Evolutionary conservation across 2,888 invertebrate genomes (phyloP).

Genomic region (Physocephala rufipes): DNA sequence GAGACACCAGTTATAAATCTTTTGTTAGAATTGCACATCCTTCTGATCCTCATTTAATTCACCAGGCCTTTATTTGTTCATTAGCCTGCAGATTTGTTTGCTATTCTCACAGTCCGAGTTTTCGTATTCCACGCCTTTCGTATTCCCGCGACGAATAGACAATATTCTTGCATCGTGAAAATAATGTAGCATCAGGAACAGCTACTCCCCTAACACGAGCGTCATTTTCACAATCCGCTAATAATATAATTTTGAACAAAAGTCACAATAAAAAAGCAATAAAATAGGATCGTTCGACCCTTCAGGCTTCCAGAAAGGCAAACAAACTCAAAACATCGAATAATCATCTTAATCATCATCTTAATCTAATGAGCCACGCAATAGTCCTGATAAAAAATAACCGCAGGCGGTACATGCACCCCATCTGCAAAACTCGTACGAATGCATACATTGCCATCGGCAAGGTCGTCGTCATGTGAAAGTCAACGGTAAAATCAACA

Average conservation of each 20-base stretch:
- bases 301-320: slow-evolving; percentile 1
- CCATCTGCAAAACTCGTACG: slow-evolving; percentile 10
- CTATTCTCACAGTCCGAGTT: slow-evolving; percentile 51
- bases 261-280: slow-evolving; percentile 17
- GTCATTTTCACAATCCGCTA: slow-evolving; percentile 53
- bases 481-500: slow-evolving; percentile 59
- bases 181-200: slow-evolving; percentile 34
- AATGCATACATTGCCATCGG: slow-evolving; percentile 26
- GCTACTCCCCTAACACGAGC: slow-evolving; percentile 44
- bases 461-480: slow-evolving; percentile 51
- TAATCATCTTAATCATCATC: slow-evolving; percentile 29
- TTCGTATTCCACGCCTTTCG: slow-evolving; percentile 29
- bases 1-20: background rate
- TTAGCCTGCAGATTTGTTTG: slow-evolving; percentile 46
- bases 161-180: slow-evolving; percentile 38
- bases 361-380: slow-evolving; percentile 38
- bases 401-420: slow-evolving; percentile 32
- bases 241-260: slow-evolving; percentile 55
- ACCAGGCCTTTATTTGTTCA: slow-evolving; percentile 4
- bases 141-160: slow-evolving; percentile 12
- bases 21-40: no score
- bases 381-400: slow-evolving; percentile 48
- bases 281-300: background rate
- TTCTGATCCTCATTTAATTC: background rate
- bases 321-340: slow-evolving; percentile 34